A percentile compares a stretch with the other conserved stretches of the same genome.
Evolutionary conservation across 2,113 vertebrate species (phyloP).

Genomic region (Phyllopteryx taeniolatus): DNA sequence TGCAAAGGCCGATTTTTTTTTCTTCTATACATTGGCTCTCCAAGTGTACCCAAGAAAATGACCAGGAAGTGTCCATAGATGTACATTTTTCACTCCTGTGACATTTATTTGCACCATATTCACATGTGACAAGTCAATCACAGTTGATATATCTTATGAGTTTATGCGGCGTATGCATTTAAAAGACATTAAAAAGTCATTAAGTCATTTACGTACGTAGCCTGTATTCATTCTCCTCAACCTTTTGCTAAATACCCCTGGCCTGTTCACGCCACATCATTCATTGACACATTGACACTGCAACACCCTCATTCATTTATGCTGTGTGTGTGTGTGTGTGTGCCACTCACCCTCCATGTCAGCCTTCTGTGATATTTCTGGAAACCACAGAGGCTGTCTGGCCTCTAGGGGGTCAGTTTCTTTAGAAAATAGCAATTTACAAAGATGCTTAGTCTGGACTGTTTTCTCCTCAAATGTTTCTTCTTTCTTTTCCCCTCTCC

Average conservation of each 20-base stretch:
- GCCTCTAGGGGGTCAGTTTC: constrained; percentile 27
- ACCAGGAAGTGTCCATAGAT: not conserved
- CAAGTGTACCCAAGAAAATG: not conserved
- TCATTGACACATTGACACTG: constrained; percentile 22
- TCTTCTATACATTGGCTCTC: too few relatives aligned
- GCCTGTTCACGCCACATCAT: constrained; percentile 40
- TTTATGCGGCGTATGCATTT: constrained; percentile 30
- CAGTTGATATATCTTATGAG: constrained; percentile 31
- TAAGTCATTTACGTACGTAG: constrained; percentile 53
- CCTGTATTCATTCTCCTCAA: constrained; percentile 40
- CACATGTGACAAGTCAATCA: constrained; percentile 39
- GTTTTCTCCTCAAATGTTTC: constrained; percentile 17
- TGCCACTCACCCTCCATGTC: constrained; percentile 38
- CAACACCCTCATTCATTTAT: constrained; percentile 13
- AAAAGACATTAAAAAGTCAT: constrained; percentile 59
- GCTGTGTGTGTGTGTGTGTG: constrained; percentile 9
- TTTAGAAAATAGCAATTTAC: constrained; percentile 50
- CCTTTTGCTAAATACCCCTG: constrained; percentile 51
- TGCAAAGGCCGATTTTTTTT: not conserved
- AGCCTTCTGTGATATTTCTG: constrained; percentile 60
- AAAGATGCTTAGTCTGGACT: constrained; percentile 35
- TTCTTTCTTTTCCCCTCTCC: constrained; percentile 28
- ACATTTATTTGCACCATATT: constrained; percentile 34
- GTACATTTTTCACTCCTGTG: constrained; percentile 7
- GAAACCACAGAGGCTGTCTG: constrained; percentile 54